These are phyloP conservation scores for Telmatherina bonti DNA, from an alignment of 2,797 vertebrate genomes.

Conservation along the genomic window DNA sequence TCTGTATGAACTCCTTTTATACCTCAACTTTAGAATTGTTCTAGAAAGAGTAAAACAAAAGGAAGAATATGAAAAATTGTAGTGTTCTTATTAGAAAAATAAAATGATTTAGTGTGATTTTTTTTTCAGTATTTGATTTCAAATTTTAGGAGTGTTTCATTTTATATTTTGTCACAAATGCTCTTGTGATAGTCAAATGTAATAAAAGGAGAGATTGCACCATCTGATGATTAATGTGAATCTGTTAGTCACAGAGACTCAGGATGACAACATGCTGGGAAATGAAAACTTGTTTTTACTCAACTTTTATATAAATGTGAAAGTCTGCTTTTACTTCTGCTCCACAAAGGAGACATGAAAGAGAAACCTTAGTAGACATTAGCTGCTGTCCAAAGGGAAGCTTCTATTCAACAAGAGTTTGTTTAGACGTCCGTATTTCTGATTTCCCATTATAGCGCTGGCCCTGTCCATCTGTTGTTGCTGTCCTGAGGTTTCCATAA, in stretches of 20 bases:
- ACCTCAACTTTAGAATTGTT: conserved; percentile 92
- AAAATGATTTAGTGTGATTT: conserved; percentile 88
- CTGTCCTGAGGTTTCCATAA: conserved; percentile 12
- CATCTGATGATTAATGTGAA: conserved; percentile 70
- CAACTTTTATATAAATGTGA: neutral
- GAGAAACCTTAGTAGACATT: neutral
- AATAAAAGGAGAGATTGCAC: conserved; percentile 84
- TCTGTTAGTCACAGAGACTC: conserved; percentile 41
- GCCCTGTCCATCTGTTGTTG: conserved; percentile 36
- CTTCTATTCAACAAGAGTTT: neutral
- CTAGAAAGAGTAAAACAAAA: conserved; percentile 88
- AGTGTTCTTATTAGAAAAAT: conserved; percentile 91
- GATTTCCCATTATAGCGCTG: conserved; percentile 16
- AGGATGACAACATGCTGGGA: neutral
- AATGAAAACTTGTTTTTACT: neutral
- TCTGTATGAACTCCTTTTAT: conserved; percentile 90
- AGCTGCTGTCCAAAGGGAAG: neutral
- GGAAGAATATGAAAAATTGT: conserved; percentile 88
- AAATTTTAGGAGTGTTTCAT: conserved; percentile 80
- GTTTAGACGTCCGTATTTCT: neutral
- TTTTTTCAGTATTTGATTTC: conserved; percentile 79
- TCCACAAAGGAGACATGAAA: conserved; percentile 12
- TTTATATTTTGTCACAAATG: conserved; percentile 84
- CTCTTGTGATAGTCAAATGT: conserved; percentile 84
- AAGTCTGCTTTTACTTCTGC: conserved; percentile 20